A percentile compares a stretch with the other conserved stretches of the same genome.
Conservation (phyloP, 2,797 vertebrate species). For the Phalanger gymnotis region DNA sequence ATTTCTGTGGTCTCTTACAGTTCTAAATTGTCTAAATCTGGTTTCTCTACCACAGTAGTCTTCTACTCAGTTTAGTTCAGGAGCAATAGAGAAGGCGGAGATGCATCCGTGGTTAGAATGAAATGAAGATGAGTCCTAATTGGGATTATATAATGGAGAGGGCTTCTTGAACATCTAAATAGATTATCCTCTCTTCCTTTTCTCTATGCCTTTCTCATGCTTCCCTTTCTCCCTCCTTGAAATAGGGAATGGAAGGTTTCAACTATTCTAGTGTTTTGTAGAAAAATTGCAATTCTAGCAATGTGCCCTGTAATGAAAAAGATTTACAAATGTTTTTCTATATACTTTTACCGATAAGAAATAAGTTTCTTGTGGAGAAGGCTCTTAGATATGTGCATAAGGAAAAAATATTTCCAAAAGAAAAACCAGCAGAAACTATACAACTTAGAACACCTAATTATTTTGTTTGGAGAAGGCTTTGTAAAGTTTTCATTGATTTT, state of each 20-base stretch:
- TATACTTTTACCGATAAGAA: not conserved
- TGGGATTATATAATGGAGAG: not conserved
- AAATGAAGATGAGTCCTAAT: not conserved
- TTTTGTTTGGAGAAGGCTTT: slow-evolving; percentile 38
- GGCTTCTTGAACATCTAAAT: not conserved
- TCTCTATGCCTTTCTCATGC: not conserved
- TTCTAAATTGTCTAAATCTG: not conserved
- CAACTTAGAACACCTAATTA: slow-evolving; percentile 16
- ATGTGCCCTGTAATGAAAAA: slow-evolving; percentile 42
- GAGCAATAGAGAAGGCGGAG: not conserved
- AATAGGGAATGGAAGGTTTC: not conserved
- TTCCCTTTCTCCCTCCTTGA: not conserved
- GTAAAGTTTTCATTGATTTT: slow-evolving; percentile 16
- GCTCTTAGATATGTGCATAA: not conserved
- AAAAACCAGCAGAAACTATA: slow-evolving; percentile 30
- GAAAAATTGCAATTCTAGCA: slow-evolving; percentile 28
- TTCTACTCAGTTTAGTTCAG: slow-evolving; percentile 25
- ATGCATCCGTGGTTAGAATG: slow-evolving; percentile 7
- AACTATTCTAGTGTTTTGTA: slow-evolving; percentile 29
- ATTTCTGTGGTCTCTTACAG: not conserved
- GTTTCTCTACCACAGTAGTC: not conserved
- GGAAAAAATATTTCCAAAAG: not conserved
- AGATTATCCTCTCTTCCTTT: not conserved
- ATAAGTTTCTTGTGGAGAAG: slow-evolving; percentile 35
- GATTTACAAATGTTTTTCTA: slow-evolving; percentile 2